These are phyloP conservation scores for Salvelinus alpinus DNA, from an alignment of 2,113 vertebrate species.

Conservation along the genomic window DNA sequence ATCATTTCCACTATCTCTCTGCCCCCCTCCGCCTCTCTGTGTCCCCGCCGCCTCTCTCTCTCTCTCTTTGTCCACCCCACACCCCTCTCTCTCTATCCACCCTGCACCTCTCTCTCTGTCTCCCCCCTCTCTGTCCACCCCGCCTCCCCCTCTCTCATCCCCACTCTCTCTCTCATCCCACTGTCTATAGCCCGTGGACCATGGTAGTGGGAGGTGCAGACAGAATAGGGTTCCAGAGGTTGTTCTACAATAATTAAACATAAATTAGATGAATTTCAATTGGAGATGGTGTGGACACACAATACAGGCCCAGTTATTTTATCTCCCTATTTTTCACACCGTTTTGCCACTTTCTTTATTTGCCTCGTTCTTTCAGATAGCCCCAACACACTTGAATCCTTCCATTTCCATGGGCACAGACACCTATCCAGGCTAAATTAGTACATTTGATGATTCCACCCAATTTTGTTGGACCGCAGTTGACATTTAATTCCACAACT, in stretches of 20 bases:
- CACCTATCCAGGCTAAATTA: slow-evolving; percentile 49
- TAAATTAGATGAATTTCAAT: slow-evolving; percentile 59
- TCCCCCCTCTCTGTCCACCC: background rate
- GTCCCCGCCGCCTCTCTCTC: background rate
- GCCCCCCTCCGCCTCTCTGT: slow-evolving; percentile 3
- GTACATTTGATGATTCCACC: slow-evolving; percentile 60
- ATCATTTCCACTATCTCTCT: slow-evolving; percentile 13
- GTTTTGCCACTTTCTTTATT: slow-evolving; percentile 16
- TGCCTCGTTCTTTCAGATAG: slow-evolving; percentile 32
- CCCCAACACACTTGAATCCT: slow-evolving; percentile 53
- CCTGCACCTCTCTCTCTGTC: background rate
- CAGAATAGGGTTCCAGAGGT: slow-evolving; percentile 56
- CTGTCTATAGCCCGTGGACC: slow-evolving; percentile 25
- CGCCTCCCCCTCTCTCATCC: background rate
- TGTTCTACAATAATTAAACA: slow-evolving; percentile 68
- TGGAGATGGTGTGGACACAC: slow-evolving; percentile 42
- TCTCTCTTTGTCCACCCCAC: background rate
- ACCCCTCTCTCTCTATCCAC: background rate
- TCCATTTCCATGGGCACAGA: slow-evolving; percentile 58
- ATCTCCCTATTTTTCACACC: slow-evolving; percentile 24
- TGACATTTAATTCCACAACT: slow-evolving; percentile 70
- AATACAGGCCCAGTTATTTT: slow-evolving; percentile 39
- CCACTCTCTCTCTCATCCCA: slow-evolving; percentile 29
- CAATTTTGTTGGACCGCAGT: slow-evolving; percentile 58
- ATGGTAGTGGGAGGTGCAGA: slow-evolving; percentile 38